Percentiles rank a stretch among this genome's conserved stretches.
Evolutionary conservation across 2,888 invertebrate species (phyloP).

Genomic region (Acronicta psi): DNA sequence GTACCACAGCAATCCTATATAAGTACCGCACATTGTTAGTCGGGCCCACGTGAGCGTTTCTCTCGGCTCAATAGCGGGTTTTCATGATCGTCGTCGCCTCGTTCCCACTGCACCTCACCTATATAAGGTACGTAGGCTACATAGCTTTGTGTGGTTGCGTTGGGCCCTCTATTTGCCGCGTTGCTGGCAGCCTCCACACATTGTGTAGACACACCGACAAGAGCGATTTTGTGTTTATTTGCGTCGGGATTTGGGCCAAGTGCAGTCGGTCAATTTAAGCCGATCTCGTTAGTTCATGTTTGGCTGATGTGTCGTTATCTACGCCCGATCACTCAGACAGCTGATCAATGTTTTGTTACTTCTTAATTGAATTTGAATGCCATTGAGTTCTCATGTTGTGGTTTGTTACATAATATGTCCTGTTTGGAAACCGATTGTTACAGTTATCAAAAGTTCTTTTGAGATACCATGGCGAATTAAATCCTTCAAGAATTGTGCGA

Average conservation of each 20-base stretch:
- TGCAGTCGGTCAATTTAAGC: conserved; percentile 80
- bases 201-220: conserved; percentile 68
- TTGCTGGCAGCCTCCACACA: conserved; percentile 66
- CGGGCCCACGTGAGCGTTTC: conserved; percentile 59
- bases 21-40: conserved; percentile 54
- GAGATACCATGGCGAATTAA: too few species aligned
- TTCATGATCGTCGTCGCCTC: conserved; percentile 69
- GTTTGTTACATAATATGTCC: not conserved
- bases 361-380: conserved; percentile 30
- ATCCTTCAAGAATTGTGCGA: not conserved
- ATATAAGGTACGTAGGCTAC: conserved; percentile 55
- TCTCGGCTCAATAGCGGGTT: conserved; percentile 63
- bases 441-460: not conserved
- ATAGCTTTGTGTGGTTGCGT: conserved; percentile 58
- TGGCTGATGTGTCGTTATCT: conserved; percentile 46
- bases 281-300: conserved; percentile 64
- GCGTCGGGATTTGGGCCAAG: conserved; percentile 82
- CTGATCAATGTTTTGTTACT: conserved; percentile 50
- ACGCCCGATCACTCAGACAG: conserved; percentile 49
- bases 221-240: conserved; percentile 79
- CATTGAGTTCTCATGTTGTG: conserved; percentile 1
- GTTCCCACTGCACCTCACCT: conserved; percentile 63
- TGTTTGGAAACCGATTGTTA: conserved; percentile 5
- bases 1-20: conserved; percentile 34
- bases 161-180: conserved; percentile 69